Percentiles rank a stretch among this genome's conserved stretches.
Conservation (phyloP, 2,113 vertebrate genomes). For the Microtus pennsylvanicus region DNA sequence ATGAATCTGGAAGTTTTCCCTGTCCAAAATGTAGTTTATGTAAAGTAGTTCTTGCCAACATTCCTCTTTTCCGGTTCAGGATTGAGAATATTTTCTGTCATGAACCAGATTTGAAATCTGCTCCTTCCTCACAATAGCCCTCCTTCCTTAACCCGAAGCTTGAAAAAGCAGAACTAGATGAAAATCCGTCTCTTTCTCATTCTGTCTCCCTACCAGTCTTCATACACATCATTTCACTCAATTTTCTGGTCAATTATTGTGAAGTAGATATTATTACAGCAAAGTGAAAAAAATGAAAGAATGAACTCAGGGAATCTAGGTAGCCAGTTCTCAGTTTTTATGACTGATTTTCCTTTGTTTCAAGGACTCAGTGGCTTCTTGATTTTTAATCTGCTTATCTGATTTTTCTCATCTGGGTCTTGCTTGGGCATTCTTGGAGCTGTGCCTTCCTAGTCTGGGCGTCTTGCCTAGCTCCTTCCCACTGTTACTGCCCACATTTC, state of each 20-base stretch:
- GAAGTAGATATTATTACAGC: neutral
- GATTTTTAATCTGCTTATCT: conserved; percentile 34
- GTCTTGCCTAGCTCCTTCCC: conserved; percentile 62
- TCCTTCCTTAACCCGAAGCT: neutral
- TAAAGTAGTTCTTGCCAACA: neutral
- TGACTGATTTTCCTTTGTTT: conserved; percentile 29
- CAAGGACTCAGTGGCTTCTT: conserved; percentile 7
- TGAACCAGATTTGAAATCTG: neutral
- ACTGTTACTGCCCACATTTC: conserved; percentile 52
- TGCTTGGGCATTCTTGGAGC: conserved; percentile 25
- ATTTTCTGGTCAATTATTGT: neutral
- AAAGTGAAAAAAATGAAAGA: conserved; percentile 14
- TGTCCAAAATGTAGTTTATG: neutral
- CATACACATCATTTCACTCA: neutral
- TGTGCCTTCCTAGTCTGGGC: conserved; percentile 55
- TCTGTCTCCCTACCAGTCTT: neutral
- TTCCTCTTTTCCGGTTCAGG: neutral
- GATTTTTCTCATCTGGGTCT: neutral
- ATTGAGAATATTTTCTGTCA: neutral
- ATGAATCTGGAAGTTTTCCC: neutral
- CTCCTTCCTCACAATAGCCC: neutral
- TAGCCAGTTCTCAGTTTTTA: neutral
- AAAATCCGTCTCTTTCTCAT: conserved; percentile 41
- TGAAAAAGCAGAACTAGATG: conserved; percentile 33
- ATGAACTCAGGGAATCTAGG: neutral